These are phyloP conservation scores for Tenualosa thibaudeaui DNA, from an alignment of 2,797 vertebrate genomes.

Conservation along the genomic window DNA sequence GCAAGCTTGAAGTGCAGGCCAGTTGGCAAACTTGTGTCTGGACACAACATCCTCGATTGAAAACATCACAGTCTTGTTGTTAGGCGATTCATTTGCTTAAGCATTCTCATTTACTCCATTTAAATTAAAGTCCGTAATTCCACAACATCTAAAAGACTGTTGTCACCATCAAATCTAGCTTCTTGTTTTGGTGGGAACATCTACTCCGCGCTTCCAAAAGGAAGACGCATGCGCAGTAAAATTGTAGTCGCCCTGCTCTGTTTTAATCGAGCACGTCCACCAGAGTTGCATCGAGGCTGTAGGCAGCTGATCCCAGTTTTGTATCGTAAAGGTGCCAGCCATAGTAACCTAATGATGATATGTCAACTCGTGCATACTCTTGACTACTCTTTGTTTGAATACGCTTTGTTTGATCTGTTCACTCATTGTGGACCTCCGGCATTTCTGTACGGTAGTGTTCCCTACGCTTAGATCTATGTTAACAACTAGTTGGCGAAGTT, in stretches of 20 bases:
- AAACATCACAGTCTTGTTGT: background rate
- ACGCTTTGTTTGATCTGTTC: too few relatives aligned
- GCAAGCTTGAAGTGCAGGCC: background rate
- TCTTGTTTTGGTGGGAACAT: conserved; percentile 14
- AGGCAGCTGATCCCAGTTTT: too few relatives aligned
- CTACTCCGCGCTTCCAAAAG: background rate
- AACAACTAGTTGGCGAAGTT: too few relatives aligned
- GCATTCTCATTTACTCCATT: background rate
- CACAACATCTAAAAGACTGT: background rate
- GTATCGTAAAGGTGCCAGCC: too few relatives aligned
- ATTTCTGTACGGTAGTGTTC: too few relatives aligned
- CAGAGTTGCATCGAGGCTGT: background rate
- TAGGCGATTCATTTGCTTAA: background rate
- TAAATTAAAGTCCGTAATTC: background rate
- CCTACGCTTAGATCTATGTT: too few relatives aligned
- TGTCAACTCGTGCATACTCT: too few relatives aligned
- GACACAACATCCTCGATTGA: background rate
- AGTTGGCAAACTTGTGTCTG: conserved; percentile 3
- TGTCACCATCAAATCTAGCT: background rate
- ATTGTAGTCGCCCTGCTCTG: background rate
- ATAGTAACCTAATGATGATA: too few relatives aligned
- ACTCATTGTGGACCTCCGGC: too few relatives aligned
- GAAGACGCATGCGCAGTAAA: background rate
- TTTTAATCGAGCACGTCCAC: background rate
- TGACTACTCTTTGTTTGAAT: too few relatives aligned